Base-by-base conservation (phyloP, 2,888 invertebrate species). In the Synergus japonicus region DNA sequence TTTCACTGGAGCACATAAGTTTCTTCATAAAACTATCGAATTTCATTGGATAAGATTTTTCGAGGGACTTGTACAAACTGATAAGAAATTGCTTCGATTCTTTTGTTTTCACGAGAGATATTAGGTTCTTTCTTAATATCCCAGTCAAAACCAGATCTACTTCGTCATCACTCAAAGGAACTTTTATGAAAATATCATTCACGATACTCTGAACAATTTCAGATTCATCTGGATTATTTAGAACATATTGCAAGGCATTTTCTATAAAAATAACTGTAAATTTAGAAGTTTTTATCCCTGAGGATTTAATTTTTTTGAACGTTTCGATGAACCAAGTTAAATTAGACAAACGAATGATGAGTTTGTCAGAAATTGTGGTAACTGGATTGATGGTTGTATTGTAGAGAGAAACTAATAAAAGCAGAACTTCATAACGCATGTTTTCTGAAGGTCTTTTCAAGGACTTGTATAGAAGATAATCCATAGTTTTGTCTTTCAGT, bases 21-120 rank as follows among this genome's bases (percentile, higher is more conserved):
- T 93, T 92, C 86, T 95, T 95, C 0, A 96, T 92, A 65, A 95
- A 94, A 73, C 93, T 92, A 87, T 97, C 97, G 89, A 97, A 97
- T 13, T 94, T 94, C 0, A 93, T 92, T 0, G 97, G 96, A 89
- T 97, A 97, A 85, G 95, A 95, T 5, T 92, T 93, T 91, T 97
- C 97, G 2, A 97, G 89, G 41, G 67, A 83, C 4, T 84, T 82
- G 79, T 89, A 92, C 1, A 92, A 76, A 3, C 83, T 79, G 0
- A 84, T 83, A 1, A 92, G 79, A 54, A 90, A 91, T 0, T 86
- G 65, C 60, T 85, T 1, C 78, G 41, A 22, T n/a, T 78, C 15
- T 63, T 78, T 76, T 63, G 41, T 41, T 43, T 9, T 78, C 60
- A 22, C 58, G 22, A 7, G 73, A 13, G 80, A 81, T 10, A 82